Evolutionary conservation across 2,888 invertebrate species (phyloP), one percentile per base, ranked within the genome.

Genomic region (Doris montereyensis): DNA sequence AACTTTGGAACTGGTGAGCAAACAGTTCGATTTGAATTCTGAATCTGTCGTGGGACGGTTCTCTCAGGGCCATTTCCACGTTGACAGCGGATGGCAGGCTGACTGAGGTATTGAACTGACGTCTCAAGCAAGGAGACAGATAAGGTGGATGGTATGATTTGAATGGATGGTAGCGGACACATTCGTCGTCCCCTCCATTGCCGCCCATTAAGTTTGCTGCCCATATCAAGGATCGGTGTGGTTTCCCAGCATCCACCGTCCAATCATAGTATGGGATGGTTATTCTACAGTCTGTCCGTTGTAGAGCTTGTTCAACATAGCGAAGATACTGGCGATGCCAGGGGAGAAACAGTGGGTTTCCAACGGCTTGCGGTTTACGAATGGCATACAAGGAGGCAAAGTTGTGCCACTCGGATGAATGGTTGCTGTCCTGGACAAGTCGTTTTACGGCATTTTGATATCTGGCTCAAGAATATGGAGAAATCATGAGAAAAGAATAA

Each of bases 251-350:
- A 84, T 91, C 89, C 32, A 89, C 78, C 28, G 91, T 90, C 89
- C 90, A 90, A 81, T 91, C 91, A 83, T 88, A 91, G 78, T 90
- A 91, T 0, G 90, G 91, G 71, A 91, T 89, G 0, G 89, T 85
- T n/a, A 91, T 81, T 1, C 86, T 83, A 79, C 90, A 89, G 78
- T 89, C 87, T 32, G 85, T 82, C 30, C 85, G 83, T 80, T 89
- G 89, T 28, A 91, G 74, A 21, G 85, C 83, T 72, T 84, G 85
- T 80, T 91, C 91, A 52, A 89, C 85, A 52, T 84, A 80, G 3
- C 87, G 83, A 71, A 90, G 79, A 81, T 88, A 90, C 62, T 87
- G 85, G n/a, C 91, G 79, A 78, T 89, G 87, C 90, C 90, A 91
- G 0, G 89, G 88, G 24, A 90, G 83, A 71, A 89, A 91, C 26